Conservation (phyloP, 2,888 invertebrate species). For the Scaptomyza caliginosa region DNA sequence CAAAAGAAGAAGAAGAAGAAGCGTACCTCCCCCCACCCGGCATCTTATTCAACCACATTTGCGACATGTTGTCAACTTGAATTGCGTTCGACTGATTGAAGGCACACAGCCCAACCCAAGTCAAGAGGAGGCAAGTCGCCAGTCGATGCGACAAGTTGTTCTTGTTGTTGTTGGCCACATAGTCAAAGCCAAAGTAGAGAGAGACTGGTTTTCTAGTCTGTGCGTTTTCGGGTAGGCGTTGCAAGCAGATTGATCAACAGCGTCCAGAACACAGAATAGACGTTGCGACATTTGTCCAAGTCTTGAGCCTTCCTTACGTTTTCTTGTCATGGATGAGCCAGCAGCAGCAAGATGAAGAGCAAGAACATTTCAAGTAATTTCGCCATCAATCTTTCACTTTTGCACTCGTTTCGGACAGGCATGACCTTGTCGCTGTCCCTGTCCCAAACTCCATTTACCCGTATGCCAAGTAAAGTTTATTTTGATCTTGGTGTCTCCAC, state of each 20-base stretch:
- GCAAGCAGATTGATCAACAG: slow-evolving; percentile 77
- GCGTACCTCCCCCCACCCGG: background rate
- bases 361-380: slow-evolving; percentile 79
- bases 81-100: slow-evolving; percentile 82
- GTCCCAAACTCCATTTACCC: slow-evolving; percentile 54
- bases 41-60: slow-evolving; percentile 52
- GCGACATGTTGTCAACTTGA: slow-evolving; percentile 83
- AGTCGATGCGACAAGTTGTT: slow-evolving; percentile 61
- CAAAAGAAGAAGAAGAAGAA: slow-evolving; percentile 8
- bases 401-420: slow-evolving; percentile 71
- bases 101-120: slow-evolving; percentile 49
- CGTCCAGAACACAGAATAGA: slow-evolving; percentile 10
- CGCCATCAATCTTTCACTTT: slow-evolving; percentile 80
- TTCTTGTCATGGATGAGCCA: slow-evolving; percentile 51
- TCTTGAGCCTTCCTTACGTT: slow-evolving; percentile 54
- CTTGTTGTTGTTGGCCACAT: slow-evolving; percentile 36
- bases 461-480: slow-evolving; percentile 71
- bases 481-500: slow-evolving; percentile 78
- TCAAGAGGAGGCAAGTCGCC: slow-evolving; percentile 30
- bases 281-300: slow-evolving; percentile 66
- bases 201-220: slow-evolving; percentile 58
- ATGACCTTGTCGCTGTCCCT: slow-evolving; percentile 57
- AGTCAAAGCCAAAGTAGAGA: slow-evolving; percentile 29
- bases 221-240: slow-evolving; percentile 70
- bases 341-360: slow-evolving; percentile 13